These are phyloP conservation scores for Dromococcyx pavoninus DNA, from an alignment of 2,797 vertebrate genomes.

Conservation along the genomic window DNA sequence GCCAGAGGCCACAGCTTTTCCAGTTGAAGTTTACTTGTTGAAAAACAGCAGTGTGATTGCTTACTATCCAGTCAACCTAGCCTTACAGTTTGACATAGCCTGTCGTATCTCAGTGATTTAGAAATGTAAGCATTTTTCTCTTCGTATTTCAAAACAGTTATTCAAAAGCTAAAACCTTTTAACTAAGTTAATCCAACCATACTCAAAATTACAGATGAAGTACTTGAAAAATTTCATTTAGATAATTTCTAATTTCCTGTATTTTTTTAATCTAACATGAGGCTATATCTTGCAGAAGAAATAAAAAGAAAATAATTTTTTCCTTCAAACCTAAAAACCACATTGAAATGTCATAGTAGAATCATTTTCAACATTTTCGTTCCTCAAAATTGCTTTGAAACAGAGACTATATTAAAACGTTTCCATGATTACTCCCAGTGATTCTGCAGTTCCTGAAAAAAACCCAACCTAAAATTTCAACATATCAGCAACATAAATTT, in stretches of 20 bases:
- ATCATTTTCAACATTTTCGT: background rate
- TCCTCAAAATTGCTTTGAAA: background rate
- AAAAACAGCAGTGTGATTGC: background rate
- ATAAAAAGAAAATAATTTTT: background rate
- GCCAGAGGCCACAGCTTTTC: background rate
- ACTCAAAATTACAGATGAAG: background rate
- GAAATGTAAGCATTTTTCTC: background rate
- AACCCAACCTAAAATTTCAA: background rate
- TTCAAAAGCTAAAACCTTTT: background rate
- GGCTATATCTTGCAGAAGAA: background rate
- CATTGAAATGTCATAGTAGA: background rate
- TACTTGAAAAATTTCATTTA: background rate
- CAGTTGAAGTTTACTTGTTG: background rate
- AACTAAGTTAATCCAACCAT: background rate
- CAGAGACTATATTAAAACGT: background rate
- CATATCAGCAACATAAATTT: background rate
- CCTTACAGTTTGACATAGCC: background rate
- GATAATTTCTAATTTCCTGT: background rate
- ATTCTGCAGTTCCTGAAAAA: background rate
- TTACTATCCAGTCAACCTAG: background rate
- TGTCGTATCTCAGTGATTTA: background rate
- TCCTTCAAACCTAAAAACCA: background rate
- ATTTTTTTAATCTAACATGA: background rate
- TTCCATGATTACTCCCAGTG: background rate
- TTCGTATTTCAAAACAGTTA: background rate